Percentiles rank a stretch among this genome's conserved stretches.
phyloP scores from a whole-genome alignment of 2,888 invertebrate species.

The Drosophila cognata region DNA sequence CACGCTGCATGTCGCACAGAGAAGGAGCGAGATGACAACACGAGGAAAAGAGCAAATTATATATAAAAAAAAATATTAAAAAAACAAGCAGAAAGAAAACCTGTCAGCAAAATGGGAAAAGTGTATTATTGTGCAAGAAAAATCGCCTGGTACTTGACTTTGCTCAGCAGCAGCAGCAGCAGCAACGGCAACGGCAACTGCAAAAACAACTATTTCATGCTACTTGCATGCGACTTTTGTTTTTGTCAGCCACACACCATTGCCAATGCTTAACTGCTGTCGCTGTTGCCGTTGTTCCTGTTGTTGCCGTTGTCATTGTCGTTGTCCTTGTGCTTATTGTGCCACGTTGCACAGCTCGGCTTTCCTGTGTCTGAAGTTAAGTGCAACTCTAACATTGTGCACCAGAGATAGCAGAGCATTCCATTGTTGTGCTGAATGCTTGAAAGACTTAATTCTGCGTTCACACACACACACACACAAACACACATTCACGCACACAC shows the following conservation, averaged over 20 bases:
- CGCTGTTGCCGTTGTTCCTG: slow-evolving; percentile 24
- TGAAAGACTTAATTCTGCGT: slow-evolving; percentile 75
- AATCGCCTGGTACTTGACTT: slow-evolving; percentile 76
- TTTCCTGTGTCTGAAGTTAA: slow-evolving; percentile 79
- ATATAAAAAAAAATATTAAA: neutral
- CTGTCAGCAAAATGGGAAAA: slow-evolving; percentile 78
- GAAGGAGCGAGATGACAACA: slow-evolving; percentile 16
- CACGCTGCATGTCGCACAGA: slow-evolving; percentile 44
- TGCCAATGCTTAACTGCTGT: slow-evolving; percentile 42
- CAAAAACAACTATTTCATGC: slow-evolving; percentile 41
- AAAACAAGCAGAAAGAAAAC: slow-evolving; percentile 34
- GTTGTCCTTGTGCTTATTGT: slow-evolving; percentile 75
- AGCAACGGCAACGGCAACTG: slow-evolving; percentile 21
- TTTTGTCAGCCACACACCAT: slow-evolving; percentile 68
- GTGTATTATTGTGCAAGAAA: slow-evolving; percentile 80
- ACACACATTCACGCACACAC: slow-evolving; percentile 27
- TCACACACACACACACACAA: slow-evolving; percentile 31
- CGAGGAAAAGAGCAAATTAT: slow-evolving; percentile 5
- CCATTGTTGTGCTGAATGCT: slow-evolving; percentile 73
- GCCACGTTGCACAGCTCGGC: slow-evolving; percentile 49
- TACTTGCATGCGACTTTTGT: slow-evolving; percentile 76
- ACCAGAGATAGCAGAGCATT: slow-evolving; percentile 64
- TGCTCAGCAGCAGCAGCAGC: slow-evolving; percentile 30
- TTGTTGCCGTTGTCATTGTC: slow-evolving; percentile 50
- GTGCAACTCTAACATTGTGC: slow-evolving; percentile 80